Base-by-base conservation (phyloP, 2,113 vertebrate genomes). In the Cranoglanis bouderius region DNA sequence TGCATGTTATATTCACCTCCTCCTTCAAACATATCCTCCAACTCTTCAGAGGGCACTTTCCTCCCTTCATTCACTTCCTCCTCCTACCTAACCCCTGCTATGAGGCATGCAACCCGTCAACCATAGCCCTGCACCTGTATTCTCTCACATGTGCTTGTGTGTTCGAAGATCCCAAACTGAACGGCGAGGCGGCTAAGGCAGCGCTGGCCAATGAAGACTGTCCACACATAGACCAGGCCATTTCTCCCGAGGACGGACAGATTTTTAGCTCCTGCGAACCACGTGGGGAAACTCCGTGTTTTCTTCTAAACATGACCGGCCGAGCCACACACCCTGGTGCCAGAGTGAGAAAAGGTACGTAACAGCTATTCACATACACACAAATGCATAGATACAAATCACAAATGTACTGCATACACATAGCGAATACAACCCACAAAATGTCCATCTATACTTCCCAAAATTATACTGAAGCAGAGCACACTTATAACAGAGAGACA, bases 91-190 rank as follows among this genome's bases (percentile, higher is more conserved):
- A 40, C 51, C 49, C 80, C 83, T 74, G 80, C 38, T 84, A 85
- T 74, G 72, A 87, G 81, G 40, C 86, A 88, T 88, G 80, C 84
- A 83, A 57, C 78, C 61, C 70, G 38, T 81, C 87, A 51, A 53
- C 19, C 72, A 16, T 84, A 86, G 83, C 35, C 38, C 35, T 59
- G 84, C 75, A 32, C 82, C 86, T 95, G 94, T 94, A 95, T 96
- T 96, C 92, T 97, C 95, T 97, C 96, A 92, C 88, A 81, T 97
- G 94, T 97, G 96, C 95, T 91, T 92, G 81, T 97, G 96, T 97
- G 96, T 97, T 97, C 96, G 95, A 97, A 97, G 97, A 97, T 97
- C 96, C 97, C 95, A 98, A 97, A 97, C 94, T 97, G 97, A 98
- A 98, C 93, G 97, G 97, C 93, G 97, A 97, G 93, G 97, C 97